phyloP scores from a whole-genome alignment of 2,888 invertebrate genomes.

The Watsonalla cultraria region DNA sequence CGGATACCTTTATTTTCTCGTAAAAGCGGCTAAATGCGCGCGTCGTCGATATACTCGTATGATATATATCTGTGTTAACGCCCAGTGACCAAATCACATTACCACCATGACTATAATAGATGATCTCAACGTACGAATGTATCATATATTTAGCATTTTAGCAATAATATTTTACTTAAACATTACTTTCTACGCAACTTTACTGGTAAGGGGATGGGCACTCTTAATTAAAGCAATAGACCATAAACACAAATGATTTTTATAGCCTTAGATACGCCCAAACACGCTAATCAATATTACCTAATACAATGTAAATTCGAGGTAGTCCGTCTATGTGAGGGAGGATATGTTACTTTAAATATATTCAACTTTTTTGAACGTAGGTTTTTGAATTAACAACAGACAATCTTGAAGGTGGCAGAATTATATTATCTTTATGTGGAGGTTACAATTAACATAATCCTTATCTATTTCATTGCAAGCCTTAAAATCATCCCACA shows the following conservation, averaged over 20 bases:
- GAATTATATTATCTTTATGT: neutral
- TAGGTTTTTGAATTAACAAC: neutral
- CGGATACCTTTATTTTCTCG: too few species aligned
- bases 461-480: too few species aligned
- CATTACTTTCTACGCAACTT: too few species aligned
- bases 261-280: neutral
- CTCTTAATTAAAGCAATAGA: neutral
- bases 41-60: too few species aligned
- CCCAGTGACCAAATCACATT: too few species aligned
- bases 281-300: neutral
- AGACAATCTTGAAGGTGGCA: neutral
- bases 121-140: too few species aligned
- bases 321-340: neutral
- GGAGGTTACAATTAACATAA: neutral
- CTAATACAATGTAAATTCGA: neutral
- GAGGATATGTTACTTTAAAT: neutral
- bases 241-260: neutral
- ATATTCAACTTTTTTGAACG: neutral
- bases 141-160: too few species aligned
- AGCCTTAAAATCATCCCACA: too few species aligned
- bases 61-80: too few species aligned
- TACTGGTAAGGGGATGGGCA: neutral
- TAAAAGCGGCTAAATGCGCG: too few species aligned
- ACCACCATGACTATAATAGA: too few species aligned
- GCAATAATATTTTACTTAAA: too few species aligned